Evolutionary conservation across 1,140 invertebrate species (phyloP), one percentile per base, ranked within the genome.

Genomic region (Nephila pilipes): DNA sequence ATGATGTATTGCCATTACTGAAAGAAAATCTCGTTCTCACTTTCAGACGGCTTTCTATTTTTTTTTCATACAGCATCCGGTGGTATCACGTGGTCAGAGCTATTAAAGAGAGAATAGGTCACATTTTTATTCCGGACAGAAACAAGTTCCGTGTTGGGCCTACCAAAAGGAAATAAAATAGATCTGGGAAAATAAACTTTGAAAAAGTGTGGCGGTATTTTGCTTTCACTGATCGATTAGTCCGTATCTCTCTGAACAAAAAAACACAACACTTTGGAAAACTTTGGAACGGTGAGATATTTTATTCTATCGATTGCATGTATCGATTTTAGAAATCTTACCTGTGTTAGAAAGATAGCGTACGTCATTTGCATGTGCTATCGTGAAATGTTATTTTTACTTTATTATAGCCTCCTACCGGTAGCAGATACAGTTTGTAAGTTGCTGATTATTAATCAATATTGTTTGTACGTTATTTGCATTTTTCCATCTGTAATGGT

Each of bases 1-100:
- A 81, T 81, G 36, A 81, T 81, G 80, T 81, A 81, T 81, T 46
- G 20, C 80, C 80, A 81, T 81, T 81, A 81, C 80, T 81, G 80
- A 81, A 55, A 81, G 46, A 55, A 55, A 81, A 81, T 81, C 80
- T 81, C 80, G 22, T 81, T 55, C 80, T 81, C 69, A 75, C 69
- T 75, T 75, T 75, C 69, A 75, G 69, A 75, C 69, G 69, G 36
- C 36, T 75, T 75, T 75, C 69, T 75, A 18, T 75, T 36, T 12
- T 81, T 81, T 38, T 18, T 16, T 36, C n/a, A n/a, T 25, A 16
- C 69, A 25, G 69, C 32, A 25, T 14, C 20, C 69, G 12, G 14
- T 36, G 14, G 38, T 25, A 55, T 81, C 80, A 46, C 46, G 36
- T 55, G 80, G 80, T 81, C 80, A n/a, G 80, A 29, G 38, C 80